Evolutionary conservation across 2,888 invertebrate species (phyloP), one percentile per base, ranked within the genome.

Genomic region (Xestia sexstrigata): DNA sequence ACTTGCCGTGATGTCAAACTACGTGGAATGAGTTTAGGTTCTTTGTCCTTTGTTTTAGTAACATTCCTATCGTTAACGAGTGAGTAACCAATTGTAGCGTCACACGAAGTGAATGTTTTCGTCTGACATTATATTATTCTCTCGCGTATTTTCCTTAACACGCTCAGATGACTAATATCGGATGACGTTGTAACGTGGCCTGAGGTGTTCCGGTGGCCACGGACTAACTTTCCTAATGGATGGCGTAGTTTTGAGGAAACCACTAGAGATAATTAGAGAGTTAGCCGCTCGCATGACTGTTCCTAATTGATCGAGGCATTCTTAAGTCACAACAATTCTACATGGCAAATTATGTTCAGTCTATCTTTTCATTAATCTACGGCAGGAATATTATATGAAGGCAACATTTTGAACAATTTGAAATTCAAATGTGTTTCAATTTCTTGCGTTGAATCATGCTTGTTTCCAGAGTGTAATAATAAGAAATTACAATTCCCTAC

Each of bases 261-360:
- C 92, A 93, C 94, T 95, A 94, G 89, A 93, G 92, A 92, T 95
- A 95, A 95, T 95, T 94, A 95, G 91, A 89, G 92, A 94, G 93
- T 94, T 94, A 90, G 93, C 90, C 87, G 89, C 90, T 93, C 91
- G 89, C 89, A 92, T 92, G 92, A 90, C 91, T 90, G 91, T 92
- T 90, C 93, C 88, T 94, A 95, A 95, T 94, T 95, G 93, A 92
- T 90, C 89, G 87, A 91, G 95, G 95, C 95, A 91, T 91, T 92
- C 89, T 92, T 91, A 87, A 82, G 86, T 89, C 87, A 85, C 78
- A 87, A 87, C 87, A 88, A 88, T 87, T 88, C 78, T 84, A 83
- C 75, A 76, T 81, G 60, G 76, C 63, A 75, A 87, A 84, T 81
- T 83, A 63, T 70, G 69, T 86, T 78, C 78, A 67, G 77, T 77